Evolutionary conservation across 2,113 vertebrate genomes (phyloP).

Genomic region (Nothoprocta pentlandii): DNA sequence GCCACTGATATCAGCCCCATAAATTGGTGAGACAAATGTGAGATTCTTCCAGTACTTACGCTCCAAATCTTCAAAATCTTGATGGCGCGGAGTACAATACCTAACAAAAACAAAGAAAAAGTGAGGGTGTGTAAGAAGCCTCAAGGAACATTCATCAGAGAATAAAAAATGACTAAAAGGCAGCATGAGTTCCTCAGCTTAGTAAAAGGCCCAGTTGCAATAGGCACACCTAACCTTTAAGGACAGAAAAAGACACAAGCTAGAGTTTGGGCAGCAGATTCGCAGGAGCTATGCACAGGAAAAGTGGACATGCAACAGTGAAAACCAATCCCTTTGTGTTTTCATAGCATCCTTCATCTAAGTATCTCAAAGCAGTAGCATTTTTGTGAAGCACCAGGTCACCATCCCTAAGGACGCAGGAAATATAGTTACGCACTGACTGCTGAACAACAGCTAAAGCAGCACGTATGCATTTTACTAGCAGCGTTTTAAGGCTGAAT

Average conservation of each 20-base stretch:
- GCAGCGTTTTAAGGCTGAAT: background rate
- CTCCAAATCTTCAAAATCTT: conserved; percentile 96
- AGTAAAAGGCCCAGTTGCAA: background rate
- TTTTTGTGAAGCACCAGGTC: background rate
- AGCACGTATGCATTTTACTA: fast-evolving
- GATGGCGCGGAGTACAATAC: conserved; percentile 95
- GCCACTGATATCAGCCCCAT: conserved; percentile 96
- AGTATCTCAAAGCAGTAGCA: background rate
- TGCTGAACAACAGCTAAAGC: background rate
- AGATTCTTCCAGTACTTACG: conserved; percentile 99
- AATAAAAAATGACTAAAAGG: background rate
- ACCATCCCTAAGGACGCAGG: fast-evolving
- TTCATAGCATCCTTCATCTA: background rate
- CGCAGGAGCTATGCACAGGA: background rate
- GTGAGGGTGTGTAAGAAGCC: fast-evolving
- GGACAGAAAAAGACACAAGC: background rate
- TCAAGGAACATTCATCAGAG: background rate
- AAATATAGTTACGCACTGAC: background rate
- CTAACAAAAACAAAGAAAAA: conserved; percentile 55
- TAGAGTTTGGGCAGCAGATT: background rate
- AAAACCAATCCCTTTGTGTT: background rate
- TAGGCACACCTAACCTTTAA: background rate
- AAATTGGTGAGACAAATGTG: conserved; percentile 95
- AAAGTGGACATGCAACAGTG: background rate
- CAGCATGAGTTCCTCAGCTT: background rate